Base-by-base conservation (phyloP, 2,888 invertebrate genomes). In the Chelonus formosanus region DNA sequence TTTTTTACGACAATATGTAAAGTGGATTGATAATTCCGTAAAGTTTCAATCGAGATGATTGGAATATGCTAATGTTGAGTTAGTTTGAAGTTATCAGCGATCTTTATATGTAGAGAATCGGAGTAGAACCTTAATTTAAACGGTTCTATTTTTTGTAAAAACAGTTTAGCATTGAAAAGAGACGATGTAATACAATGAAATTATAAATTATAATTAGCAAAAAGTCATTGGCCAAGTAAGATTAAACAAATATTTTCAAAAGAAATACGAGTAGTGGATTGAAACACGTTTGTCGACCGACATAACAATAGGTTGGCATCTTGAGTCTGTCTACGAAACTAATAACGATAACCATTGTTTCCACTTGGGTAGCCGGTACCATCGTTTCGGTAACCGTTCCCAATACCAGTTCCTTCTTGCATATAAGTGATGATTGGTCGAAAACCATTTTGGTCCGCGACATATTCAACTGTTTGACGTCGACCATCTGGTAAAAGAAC, bases 381-480 rank as follows among this genome's bases (percentile, higher is more conserved):
- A 61, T 68, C 71, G 59, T 72, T 68, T 59, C 68, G 69, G 65
- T 69, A 70, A 63, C 68, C 69, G 57, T 67, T 69, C n/a, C 76
- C 77, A 31, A 67, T 70, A 8, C 75, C 76, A 32, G 69, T 45
- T 8, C 76, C 76, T 56, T 79, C 80, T 76, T 90, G 89, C 79
- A 90, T 89, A 79, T 91, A 91, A 1, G 89, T 87, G 67, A 91
- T 88, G 75, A 87, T 89, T 40, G 91, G 91, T 71, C 88, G 87
- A 84, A 89, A 91, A 0, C 91, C 91, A 57, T 88, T 86, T 76
- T 89, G 86, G 74, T 91, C 91, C 5, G 91, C 91, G 77, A 90
- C 90, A 83, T 91, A 91, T 73, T 89, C 88, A 0, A 91, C 91
- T 56, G 89, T 90, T 86, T 89, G 86, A 48, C 78, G 75, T 68